A percentile compares a stretch with the other conserved stretches of the same genome.
Evolutionary conservation across 1,140 invertebrate genomes (phyloP).

Genomic region (Hylaeus volcanicus): DNA sequence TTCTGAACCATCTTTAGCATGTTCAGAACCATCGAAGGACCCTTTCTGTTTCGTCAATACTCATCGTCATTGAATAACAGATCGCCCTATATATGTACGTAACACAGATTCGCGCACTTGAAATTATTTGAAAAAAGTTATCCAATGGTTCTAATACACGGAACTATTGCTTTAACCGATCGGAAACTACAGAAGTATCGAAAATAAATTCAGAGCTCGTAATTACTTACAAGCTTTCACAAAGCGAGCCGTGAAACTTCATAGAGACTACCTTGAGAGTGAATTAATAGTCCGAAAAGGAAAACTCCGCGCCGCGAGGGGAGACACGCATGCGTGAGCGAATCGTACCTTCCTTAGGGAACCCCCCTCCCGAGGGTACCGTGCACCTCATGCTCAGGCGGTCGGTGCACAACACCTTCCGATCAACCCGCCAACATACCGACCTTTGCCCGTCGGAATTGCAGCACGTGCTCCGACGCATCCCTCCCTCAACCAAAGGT

Average conservation of each 20-base stretch:
- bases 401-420: conserved; percentile 22
- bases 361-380: background rate
- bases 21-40: no score
- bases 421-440: conserved; percentile 6
- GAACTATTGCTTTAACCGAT: no score
- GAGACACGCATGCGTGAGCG: conserved; percentile 65
- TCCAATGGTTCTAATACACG: no score
- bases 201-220: no score
- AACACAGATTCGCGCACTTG: no score
- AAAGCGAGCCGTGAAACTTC: conserved; percentile 23
- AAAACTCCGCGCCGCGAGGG: conserved; percentile 22
- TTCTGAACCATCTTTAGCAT: no score
- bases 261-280: conserved; percentile 11
- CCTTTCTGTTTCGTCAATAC: no score
- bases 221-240: no score
- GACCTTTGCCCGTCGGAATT: conserved; percentile 15
- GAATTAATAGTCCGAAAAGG: conserved; percentile 36
- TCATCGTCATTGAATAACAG: no score
- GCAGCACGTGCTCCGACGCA: conserved; percentile 18
- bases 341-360: conserved; percentile 1
- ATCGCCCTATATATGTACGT: no score
- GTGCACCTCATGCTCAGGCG: conserved; percentile 14
- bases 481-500: background rate
- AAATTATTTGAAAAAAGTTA: no score
- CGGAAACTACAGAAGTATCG: no score